Evolutionary conservation across 2,888 invertebrate genomes (phyloP).

Genomic region (Dichetophora obliterata): DNA sequence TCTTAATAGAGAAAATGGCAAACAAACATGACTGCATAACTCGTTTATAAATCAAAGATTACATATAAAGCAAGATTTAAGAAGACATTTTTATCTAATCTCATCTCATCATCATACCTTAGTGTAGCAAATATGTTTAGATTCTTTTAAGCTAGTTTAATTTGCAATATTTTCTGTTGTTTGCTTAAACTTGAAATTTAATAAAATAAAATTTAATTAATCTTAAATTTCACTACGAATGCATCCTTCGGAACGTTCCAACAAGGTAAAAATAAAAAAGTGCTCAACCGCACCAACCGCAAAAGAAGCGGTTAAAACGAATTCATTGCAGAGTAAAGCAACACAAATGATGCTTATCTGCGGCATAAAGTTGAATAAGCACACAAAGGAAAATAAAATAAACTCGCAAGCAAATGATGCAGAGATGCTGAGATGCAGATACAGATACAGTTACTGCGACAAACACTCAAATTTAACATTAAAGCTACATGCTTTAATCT

Average conservation of each 20-base stretch:
- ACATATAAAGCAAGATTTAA: no score
- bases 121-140: background rate
- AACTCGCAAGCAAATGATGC: background rate
- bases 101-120: background rate
- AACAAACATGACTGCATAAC: no score
- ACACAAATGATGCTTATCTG: conserved; percentile 20
- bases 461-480: background rate
- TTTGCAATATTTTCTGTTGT: no score
- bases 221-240: background rate
- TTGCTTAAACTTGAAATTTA: no score
- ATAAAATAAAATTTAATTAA: background rate
- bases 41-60: no score
- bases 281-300: conserved; percentile 21
- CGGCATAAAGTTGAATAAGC: background rate
- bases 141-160: no score
- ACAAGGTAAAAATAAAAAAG: background rate
- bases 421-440: background rate
- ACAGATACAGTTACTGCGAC: background rate
- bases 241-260: background rate
- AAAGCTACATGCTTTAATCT: background rate
- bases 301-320: conserved; percentile 20
- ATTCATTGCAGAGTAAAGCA: conserved; percentile 4
- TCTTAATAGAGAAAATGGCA: no score
- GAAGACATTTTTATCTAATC: no score
- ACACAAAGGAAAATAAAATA: background rate